Percentiles rank a stretch among this genome's conserved stretches.
These are phyloP conservation scores for Brachylomia viminalis DNA, from an alignment of 2,888 invertebrate genomes.

Conservation along the genomic window DNA sequence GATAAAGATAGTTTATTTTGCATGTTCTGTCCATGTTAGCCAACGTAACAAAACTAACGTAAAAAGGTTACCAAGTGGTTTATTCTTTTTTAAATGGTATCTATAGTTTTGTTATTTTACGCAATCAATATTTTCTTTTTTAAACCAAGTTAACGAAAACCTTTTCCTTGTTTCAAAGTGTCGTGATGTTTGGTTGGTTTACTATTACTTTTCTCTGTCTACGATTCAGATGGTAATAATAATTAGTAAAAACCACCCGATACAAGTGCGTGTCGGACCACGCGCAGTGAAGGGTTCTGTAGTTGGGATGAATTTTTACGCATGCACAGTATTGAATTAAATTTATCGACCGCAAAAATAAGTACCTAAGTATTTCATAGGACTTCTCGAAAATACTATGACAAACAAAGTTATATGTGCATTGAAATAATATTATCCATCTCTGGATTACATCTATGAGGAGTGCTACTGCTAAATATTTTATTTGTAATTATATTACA, in stretches of 20 bases:
- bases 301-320: not conserved
- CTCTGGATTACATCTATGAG: no score
- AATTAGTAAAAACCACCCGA: not conserved
- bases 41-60: not conserved
- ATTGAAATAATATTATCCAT: no score
- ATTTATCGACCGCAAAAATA: not conserved
- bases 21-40: not conserved
- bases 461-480: no score
- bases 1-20: constrained; percentile 1
- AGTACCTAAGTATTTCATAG: not conserved
- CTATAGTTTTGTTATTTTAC: not conserved
- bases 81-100: constrained; percentile 5
- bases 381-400: not conserved
- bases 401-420: not conserved
- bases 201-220: no score
- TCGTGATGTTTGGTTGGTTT: not conserved
- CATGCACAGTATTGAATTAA: not conserved
- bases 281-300: not conserved
- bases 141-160: not conserved
- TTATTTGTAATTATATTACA: no score
- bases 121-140: not conserved
- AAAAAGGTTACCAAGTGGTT: constrained; percentile 1
- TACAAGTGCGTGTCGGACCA: not conserved
- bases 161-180: not conserved
- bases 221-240: not conserved